phyloP scores from a whole-genome alignment of 1,140 invertebrate species.

The Drosophila biarmipes region DNA sequence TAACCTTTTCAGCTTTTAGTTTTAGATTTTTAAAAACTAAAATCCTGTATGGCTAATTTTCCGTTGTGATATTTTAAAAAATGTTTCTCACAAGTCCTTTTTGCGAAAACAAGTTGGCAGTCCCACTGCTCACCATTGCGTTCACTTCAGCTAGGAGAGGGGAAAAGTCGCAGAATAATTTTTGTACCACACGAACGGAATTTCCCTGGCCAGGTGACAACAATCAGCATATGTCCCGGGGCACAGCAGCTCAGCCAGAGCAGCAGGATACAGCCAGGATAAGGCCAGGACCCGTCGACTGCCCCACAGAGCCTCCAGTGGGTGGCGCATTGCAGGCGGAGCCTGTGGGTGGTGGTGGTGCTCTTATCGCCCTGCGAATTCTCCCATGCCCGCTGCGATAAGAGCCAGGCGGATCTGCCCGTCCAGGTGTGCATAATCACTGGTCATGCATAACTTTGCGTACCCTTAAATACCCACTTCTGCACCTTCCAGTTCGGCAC shows the following conservation, averaged over 20 bases:
- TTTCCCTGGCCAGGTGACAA: conserved; percentile 3
- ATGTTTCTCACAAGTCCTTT: neutral
- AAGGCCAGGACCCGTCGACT: neutral
- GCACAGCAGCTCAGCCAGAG: neutral
- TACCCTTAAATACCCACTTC: neutral
- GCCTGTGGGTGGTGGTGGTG: conserved; percentile 22
- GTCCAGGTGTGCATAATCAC: conserved; percentile 16
- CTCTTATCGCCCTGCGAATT: conserved; percentile 26
- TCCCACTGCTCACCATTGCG: conserved; percentile 2
- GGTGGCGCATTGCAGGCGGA: conserved; percentile 1
- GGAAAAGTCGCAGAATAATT: conserved; percentile 17
- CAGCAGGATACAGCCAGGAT: neutral
- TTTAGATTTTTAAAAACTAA: neutral
- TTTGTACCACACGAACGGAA: conserved; percentile 7
- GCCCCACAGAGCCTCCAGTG: conserved; percentile 12
- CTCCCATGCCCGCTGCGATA: conserved; percentile 38
- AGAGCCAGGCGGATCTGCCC: conserved; percentile 24
- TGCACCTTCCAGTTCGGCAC: neutral
- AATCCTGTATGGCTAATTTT: neutral
- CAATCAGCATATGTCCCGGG: neutral
- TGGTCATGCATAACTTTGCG: too few species aligned
- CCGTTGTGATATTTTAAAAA: neutral
- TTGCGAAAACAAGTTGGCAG: neutral
- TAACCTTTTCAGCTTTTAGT: too few species aligned
- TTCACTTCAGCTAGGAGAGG: neutral